A percentile compares a stretch with the other conserved stretches of the same genome.
Evolutionary conservation across 2,113 vertebrate species (phyloP).

Genomic region (Megalops atlanticus): DNA sequence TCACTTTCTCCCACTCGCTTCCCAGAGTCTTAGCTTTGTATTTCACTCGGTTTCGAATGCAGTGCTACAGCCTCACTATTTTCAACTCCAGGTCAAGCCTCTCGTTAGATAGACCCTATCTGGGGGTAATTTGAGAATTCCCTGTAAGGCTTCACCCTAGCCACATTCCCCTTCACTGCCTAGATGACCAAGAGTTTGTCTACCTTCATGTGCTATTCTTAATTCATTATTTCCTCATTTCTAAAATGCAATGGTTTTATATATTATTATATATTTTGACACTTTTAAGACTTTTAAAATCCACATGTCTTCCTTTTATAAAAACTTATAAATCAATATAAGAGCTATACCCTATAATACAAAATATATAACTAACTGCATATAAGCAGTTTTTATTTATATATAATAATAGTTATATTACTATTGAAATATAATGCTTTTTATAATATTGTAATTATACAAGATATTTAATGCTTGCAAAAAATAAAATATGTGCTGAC

Average conservation of each 20-base stretch:
- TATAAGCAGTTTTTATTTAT: too few species aligned
- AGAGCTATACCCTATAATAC: too few species aligned
- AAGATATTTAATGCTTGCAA: neutral
- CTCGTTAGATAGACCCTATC: too few species aligned
- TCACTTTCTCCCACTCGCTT: neutral
- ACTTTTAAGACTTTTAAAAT: neutral
- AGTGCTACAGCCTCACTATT: neutral
- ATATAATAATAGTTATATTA: too few species aligned
- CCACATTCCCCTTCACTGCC: neutral
- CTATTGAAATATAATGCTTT: too few species aligned
- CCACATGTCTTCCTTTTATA: neutral
- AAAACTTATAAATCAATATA: neutral
- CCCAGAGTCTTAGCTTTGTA: neutral
- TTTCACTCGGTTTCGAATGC: neutral
- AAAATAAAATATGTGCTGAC: neutral
- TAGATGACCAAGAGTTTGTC: neutral
- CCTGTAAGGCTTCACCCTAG: neutral
- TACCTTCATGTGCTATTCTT: neutral
- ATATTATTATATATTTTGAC: constrained; percentile 21
- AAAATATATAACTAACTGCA: too few species aligned
- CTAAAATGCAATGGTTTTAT: neutral
- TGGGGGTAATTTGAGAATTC: neutral
- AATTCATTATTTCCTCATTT: neutral
- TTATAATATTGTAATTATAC: too few species aligned
- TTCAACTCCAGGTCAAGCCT: too few species aligned